Percentiles rank a stretch among this genome's conserved stretches.
Conservation (phyloP, 2,797 vertebrate genomes). For the Tympanoctomys barrerae region DNA sequence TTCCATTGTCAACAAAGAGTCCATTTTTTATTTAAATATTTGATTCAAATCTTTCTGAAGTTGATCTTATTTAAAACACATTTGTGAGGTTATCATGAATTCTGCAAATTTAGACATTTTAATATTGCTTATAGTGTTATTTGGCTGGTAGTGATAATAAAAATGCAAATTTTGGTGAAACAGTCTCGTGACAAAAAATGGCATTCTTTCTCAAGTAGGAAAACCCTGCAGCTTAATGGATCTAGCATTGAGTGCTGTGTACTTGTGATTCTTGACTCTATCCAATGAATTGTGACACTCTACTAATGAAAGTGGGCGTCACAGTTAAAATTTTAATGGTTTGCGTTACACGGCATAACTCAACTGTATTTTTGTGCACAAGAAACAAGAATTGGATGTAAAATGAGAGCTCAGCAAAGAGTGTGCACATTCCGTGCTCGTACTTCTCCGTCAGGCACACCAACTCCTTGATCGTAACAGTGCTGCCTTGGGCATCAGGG, state of each 20-base stretch:
- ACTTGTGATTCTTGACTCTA: no score
- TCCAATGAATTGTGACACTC: fast-evolving
- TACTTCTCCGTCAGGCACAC: fast-evolving
- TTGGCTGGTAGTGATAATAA: neutral
- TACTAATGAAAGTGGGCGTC: neutral
- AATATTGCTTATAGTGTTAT: neutral
- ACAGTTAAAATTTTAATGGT: neutral
- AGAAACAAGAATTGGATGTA: neutral
- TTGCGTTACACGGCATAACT: neutral
- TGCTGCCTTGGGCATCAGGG: neutral
- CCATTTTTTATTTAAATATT: neutral
- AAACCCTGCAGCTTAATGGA: neutral
- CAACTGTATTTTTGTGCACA: neutral
- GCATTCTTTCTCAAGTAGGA: neutral
- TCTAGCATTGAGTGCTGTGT: neutral
- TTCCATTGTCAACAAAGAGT: neutral
- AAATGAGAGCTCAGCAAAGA: neutral
- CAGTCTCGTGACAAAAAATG: neutral
- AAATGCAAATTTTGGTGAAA: neutral
- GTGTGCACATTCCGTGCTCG: neutral
- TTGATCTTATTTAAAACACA: neutral
- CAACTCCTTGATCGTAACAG: neutral
- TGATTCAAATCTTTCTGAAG: neutral
- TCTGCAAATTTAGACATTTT: neutral
- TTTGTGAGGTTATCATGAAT: neutral